Evolutionary conservation across 2,797 vertebrate genomes (phyloP).

Genomic region (Dryobates pubescens): DNA sequence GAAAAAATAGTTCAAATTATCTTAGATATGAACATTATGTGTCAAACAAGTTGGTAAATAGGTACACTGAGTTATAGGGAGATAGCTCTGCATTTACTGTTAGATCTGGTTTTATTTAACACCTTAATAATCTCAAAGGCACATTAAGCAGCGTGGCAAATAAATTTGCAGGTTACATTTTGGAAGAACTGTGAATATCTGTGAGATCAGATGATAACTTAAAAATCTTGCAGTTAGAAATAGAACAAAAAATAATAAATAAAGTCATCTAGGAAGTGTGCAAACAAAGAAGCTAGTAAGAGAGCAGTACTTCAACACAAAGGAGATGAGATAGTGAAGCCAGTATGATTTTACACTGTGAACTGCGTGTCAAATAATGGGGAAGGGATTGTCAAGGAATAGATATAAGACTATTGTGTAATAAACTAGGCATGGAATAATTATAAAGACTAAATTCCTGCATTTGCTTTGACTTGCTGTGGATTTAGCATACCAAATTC

Average conservation of each 20-base stretch:
- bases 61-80: background rate
- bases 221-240: slow-evolving; percentile 14
- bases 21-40: background rate
- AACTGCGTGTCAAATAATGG: background rate
- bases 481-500: background rate
- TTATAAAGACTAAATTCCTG: background rate
- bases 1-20: slow-evolving; percentile 26
- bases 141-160: background rate
- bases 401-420: background rate
- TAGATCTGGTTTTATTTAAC: slow-evolving; percentile 52
- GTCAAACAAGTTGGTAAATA: slow-evolving; percentile 18
- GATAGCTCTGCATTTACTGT: slow-evolving; percentile 2
- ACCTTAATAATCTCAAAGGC: slow-evolving; percentile 47
- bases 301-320: background rate
- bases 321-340: background rate
- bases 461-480: background rate
- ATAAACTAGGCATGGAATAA: background rate
- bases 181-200: slow-evolving; percentile 14
- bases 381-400: background rate
- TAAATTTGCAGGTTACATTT: slow-evolving; percentile 33
- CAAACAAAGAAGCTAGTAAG: background rate
- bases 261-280: background rate
- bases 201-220: slow-evolving; percentile 34
- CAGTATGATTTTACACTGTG: background rate
- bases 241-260: slow-evolving; percentile 24